Conservation (phyloP, 2,113 vertebrate species). For the Myxocyprinus asiaticus region DNA sequence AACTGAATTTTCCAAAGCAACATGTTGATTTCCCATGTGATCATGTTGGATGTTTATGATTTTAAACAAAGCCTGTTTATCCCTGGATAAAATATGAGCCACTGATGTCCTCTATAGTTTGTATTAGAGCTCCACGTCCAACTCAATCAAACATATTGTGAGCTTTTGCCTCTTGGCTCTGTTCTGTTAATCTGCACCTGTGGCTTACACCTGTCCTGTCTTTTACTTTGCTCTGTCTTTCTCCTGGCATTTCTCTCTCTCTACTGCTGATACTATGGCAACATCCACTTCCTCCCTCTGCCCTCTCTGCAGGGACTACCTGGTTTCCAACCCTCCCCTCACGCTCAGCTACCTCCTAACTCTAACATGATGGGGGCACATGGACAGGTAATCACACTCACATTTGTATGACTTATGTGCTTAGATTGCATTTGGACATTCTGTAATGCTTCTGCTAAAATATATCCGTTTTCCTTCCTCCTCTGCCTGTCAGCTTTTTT, state of each 20-base stretch:
- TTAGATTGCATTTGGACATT: not conserved
- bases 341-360: conserved; percentile 54
- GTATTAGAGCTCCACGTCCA: not conserved
- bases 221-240: conserved; percentile 12
- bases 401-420: no score
- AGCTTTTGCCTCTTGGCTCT: not conserved
- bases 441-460: not conserved
- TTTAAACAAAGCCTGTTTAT: no score
- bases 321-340: conserved; percentile 60
- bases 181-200: conserved; percentile 3
- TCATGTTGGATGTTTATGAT: no score
- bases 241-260: conserved; percentile 8
- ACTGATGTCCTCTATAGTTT: no score
- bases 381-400: conserved; percentile 50
- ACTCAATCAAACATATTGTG: not conserved
- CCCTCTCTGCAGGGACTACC: conserved; percentile 52
- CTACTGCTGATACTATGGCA: conserved; percentile 15
- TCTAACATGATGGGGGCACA: conserved; percentile 56
- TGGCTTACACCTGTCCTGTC: not conserved
- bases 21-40: no score
- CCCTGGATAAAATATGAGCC: no score
- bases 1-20: no score
- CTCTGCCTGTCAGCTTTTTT: not conserved
- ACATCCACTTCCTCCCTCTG: conserved; percentile 16
- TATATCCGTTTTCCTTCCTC: not conserved